A percentile compares a stretch with the other conserved stretches of the same genome.
phyloP scores from a whole-genome alignment of 1,140 invertebrate genomes.

The Anastrepha obliqua region DNA sequence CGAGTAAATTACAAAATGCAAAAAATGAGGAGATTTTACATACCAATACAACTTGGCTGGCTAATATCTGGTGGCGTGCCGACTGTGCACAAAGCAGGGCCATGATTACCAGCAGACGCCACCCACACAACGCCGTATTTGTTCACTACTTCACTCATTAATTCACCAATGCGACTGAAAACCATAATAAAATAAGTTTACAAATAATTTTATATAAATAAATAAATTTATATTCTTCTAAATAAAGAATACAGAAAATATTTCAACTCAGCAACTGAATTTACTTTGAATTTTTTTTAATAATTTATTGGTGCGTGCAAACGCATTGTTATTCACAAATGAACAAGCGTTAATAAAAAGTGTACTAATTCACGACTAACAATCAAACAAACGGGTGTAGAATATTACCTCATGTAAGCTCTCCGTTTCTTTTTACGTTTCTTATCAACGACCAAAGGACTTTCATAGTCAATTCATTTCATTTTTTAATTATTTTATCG shows the following conservation, averaged over 20 bases:
- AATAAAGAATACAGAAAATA: neutral
- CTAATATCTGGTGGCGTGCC: slow-evolving; percentile 93
- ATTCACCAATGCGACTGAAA: slow-evolving; percentile 85
- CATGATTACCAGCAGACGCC: slow-evolving; percentile 94
- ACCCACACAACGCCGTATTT: slow-evolving; percentile 95
- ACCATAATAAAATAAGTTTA: neutral
- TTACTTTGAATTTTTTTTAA: slow-evolving; percentile 28
- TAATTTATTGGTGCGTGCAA: neutral
- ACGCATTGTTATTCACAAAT: slow-evolving; percentile 39
- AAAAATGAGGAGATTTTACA: slow-evolving; percentile 54
- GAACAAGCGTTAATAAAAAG: slow-evolving; percentile 11
- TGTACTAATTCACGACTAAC: neutral
- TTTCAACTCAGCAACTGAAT: slow-evolving; percentile 14
- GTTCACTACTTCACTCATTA: slow-evolving; percentile 93
- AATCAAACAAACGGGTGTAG: slow-evolving; percentile 13
- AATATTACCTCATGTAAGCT: slow-evolving; percentile 56
- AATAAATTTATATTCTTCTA: neutral
- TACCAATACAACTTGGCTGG: slow-evolving; percentile 87
- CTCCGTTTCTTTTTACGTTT: slow-evolving; percentile 58
- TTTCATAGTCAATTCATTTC: slow-evolving; percentile 37
- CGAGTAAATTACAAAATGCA: neutral
- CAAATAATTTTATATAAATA: neutral
- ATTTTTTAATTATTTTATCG: slow-evolving; percentile 39
- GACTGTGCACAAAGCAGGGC: slow-evolving; percentile 87
- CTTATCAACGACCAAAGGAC: slow-evolving; percentile 56